Percentiles rank a stretch among this genome's conserved stretches.
Evolutionary conservation across 2,113 vertebrate genomes (phyloP).

Genomic region (Grallaria varia): DNA sequence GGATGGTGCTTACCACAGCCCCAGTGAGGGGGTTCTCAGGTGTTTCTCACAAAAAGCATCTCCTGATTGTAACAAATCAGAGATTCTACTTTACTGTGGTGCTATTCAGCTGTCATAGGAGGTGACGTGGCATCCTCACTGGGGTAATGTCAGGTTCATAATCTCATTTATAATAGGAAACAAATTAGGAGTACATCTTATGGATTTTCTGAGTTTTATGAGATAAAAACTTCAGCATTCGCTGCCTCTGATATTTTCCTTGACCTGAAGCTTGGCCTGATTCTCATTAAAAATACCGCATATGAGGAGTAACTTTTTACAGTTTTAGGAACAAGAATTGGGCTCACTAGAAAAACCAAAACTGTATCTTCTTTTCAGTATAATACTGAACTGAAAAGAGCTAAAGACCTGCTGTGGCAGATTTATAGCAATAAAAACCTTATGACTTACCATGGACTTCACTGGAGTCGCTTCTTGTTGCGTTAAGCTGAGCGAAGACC

Average conservation of each 20-base stretch:
- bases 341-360: not conserved
- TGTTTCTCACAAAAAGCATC: not conserved
- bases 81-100: not conserved
- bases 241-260: not conserved
- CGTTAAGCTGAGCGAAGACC: not conserved
- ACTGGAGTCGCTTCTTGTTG: not conserved
- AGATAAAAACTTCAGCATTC: fast-evolving
- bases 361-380: not conserved
- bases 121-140: not conserved
- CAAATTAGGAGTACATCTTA: not conserved
- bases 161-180: not conserved
- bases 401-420: not conserved
- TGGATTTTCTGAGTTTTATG: not conserved
- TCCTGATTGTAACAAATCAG: not conserved
- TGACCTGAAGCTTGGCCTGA: not conserved
- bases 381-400: not conserved
- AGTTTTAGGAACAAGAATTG: not conserved
- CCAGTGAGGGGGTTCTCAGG: not conserved
- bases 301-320: not conserved
- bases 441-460: not conserved
- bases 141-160: not conserved
- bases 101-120: not conserved
- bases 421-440: not conserved
- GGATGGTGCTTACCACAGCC: not conserved
- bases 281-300: not conserved